A percentile compares a stretch with the other conserved stretches of the same genome.
phyloP scores from a whole-genome alignment of 1,140 invertebrate genomes.

The Arion vulgaris region DNA sequence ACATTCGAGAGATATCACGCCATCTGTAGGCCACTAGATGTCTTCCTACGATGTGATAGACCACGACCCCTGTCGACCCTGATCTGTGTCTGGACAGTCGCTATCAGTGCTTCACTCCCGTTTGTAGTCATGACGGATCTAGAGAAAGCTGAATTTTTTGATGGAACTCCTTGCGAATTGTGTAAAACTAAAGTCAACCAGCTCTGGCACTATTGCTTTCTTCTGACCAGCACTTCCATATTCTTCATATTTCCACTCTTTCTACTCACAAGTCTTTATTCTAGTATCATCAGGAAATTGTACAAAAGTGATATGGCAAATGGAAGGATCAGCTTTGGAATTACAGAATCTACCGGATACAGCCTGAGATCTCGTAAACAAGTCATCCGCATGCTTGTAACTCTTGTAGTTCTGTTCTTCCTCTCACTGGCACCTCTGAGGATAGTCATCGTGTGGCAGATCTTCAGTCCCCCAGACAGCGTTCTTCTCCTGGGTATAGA shows the following conservation, averaged over 20 bases:
- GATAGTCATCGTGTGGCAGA: constrained; percentile 80
- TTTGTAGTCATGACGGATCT: constrained; percentile 52
- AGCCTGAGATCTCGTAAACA: constrained; percentile 61
- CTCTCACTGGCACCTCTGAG: constrained; percentile 89
- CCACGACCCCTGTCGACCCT: constrained; percentile 35
- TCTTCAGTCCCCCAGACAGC: constrained; percentile 10
- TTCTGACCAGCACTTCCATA: constrained; percentile 39
- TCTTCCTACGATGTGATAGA: constrained; percentile 19
- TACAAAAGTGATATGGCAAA: background rate
- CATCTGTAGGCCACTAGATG: constrained; percentile 50
- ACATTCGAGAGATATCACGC: constrained; percentile 56
- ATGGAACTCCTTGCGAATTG: constrained; percentile 45
- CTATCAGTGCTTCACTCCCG: constrained; percentile 44
- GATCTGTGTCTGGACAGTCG: constrained; percentile 44
- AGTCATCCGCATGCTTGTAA: constrained; percentile 87
- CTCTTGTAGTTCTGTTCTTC: constrained; percentile 91
- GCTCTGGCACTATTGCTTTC: constrained; percentile 44
- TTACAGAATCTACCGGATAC: background rate
- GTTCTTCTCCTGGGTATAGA: constrained; percentile 78
- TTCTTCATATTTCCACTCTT: constrained; percentile 52
- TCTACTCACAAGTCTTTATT: constrained; percentile 49
- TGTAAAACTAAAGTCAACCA: constrained; percentile 48
- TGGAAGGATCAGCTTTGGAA: background rate
- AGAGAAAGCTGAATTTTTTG: constrained; percentile 44
- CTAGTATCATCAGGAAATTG: constrained; percentile 45